Percentiles rank a stretch among this genome's conserved stretches.
These are phyloP conservation scores for Amorpha juglandis DNA, from an alignment of 2,888 invertebrate genomes.

Conservation along the genomic window DNA sequence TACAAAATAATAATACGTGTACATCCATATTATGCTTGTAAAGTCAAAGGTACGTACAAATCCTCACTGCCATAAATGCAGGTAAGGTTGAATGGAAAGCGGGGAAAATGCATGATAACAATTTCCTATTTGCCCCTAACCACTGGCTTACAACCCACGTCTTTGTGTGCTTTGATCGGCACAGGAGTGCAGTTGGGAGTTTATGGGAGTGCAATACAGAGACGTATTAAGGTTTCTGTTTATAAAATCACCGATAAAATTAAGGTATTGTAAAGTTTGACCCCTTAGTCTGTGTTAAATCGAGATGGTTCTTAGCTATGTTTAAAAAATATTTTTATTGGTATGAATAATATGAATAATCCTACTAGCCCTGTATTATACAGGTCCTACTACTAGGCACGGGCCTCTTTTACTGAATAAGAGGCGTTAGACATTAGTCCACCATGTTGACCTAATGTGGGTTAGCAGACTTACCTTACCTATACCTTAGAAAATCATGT, in stretches of 20 bases:
- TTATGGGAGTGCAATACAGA: not conserved
- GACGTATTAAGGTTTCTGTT: not conserved
- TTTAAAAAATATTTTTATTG: too few species aligned
- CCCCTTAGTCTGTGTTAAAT: not conserved
- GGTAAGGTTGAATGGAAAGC: conserved; percentile 29
- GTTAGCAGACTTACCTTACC: too few species aligned
- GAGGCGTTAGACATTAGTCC: too few species aligned
- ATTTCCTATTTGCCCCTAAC: conserved; percentile 56
- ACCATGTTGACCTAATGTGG: too few species aligned
- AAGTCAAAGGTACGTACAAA: conserved; percentile 9
- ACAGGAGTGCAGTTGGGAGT: conserved; percentile 3
- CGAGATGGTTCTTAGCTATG: too few species aligned
- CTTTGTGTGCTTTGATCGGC: conserved; percentile 51
- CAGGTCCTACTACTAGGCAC: too few species aligned
- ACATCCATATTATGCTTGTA: conserved; percentile 7
- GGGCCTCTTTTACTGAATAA: too few species aligned
- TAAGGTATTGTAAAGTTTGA: not conserved
- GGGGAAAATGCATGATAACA: conserved; percentile 51
- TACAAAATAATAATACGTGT: not conserved
- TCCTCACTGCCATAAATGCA: conserved; percentile 13
- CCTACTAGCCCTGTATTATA: too few species aligned
- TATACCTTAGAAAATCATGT: too few species aligned
- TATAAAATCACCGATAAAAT: not conserved
- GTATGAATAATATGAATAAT: too few species aligned
- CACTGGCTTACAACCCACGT: conserved; percentile 62